A percentile compares a stretch with the other conserved stretches of the same genome.
These are phyloP conservation scores for Eupithecia abbreviata DNA, from an alignment of 2,888 invertebrate species.

Conservation along the genomic window DNA sequence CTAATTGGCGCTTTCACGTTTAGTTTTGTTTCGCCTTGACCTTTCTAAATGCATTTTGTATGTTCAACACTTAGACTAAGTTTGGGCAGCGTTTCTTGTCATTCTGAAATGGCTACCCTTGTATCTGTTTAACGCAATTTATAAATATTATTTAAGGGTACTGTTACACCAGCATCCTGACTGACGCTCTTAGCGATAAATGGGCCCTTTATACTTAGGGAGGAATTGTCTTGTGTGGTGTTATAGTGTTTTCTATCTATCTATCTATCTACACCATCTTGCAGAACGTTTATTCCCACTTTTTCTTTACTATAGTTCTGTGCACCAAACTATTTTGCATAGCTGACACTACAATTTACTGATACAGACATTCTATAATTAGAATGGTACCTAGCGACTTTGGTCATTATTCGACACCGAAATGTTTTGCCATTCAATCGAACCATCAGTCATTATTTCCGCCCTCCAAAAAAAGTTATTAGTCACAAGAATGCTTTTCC, in stretches of 20 bases:
- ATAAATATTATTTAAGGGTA: background rate
- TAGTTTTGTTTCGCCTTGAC: constrained; percentile 74
- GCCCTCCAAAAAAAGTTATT: background rate
- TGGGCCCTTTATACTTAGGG: too few species aligned
- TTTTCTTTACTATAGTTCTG: background rate
- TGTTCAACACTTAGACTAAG: constrained; percentile 29
- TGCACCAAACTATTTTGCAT: background rate
- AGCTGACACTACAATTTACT: background rate
- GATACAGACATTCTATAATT: background rate
- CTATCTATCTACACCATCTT: background rate
- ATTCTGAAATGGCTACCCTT: constrained; percentile 12
- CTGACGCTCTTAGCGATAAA: too few species aligned
- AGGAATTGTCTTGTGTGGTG: too few species aligned
- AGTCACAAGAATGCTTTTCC: background rate
- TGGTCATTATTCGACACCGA: background rate
- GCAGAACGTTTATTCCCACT: background rate
- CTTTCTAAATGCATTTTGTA: constrained; percentile 78
- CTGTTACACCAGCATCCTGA: background rate
- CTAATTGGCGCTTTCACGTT: constrained; percentile 79
- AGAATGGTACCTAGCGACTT: background rate
- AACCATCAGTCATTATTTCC: background rate
- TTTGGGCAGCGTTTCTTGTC: constrained; percentile 1
- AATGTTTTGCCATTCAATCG: background rate
- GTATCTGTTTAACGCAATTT: background rate
- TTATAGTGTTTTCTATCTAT: too few species aligned